These are phyloP conservation scores for Dinothrombium tinctorium DNA, from an alignment of 1,140 invertebrate species.

Conservation along the genomic window DNA sequence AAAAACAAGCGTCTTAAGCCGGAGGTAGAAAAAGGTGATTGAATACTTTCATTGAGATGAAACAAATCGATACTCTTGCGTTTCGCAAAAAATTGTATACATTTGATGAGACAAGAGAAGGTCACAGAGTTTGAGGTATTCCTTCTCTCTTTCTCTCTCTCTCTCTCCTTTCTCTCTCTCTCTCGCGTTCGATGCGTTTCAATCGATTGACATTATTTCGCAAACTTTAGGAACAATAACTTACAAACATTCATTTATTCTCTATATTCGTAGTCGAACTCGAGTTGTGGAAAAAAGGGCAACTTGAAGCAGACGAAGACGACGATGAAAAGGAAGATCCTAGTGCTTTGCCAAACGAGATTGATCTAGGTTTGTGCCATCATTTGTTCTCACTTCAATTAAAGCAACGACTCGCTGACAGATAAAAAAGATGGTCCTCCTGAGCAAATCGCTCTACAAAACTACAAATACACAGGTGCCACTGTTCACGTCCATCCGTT, in stretches of 20 bases:
- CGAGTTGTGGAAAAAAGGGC: conserved; percentile 64
- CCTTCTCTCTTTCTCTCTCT: background rate
- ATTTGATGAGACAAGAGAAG: background rate
- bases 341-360: conserved; percentile 26
- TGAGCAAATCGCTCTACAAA: conserved; percentile 31
- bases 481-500: conserved; percentile 97
- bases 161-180: background rate
- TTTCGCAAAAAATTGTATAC: too few species aligned
- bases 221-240: too few species aligned
- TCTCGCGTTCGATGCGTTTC: background rate
- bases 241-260: background rate
- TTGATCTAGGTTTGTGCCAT: conserved; percentile 4
- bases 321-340: conserved; percentile 46
- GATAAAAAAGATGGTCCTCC: conserved; percentile 9
- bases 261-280: conserved; percentile 32
- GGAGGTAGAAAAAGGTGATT: conserved; percentile 73
- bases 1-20: conserved; percentile 94
- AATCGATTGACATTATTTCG: too few species aligned
- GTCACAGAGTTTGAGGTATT: background rate
- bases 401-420: background rate
- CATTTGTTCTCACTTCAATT: background rate
- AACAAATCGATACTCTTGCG: too few species aligned
- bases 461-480: conserved; percentile 69
- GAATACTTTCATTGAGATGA: too few species aligned
- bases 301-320: conserved; percentile 70